Conservation (phyloP, 2,888 invertebrate species). For the Steinernema carpocapsae region DNA sequence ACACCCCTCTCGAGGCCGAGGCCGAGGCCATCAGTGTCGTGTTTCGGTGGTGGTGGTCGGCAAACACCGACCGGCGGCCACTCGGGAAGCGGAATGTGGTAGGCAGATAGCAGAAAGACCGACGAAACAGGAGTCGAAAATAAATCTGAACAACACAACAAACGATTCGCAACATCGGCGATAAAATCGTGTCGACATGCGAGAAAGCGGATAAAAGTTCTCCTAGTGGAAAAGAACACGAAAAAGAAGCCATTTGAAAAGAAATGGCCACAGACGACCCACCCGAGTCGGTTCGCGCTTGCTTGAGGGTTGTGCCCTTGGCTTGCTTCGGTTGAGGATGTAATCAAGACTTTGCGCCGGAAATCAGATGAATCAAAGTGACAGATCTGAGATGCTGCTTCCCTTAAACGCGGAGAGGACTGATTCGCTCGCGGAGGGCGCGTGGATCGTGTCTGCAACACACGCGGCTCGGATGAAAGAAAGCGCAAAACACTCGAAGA, state of each 20-base stretch:
- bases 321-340: background rate
- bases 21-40: constrained; percentile 33
- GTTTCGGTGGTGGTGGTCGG: constrained; percentile 3
- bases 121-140: no score
- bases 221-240: no score
- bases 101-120: no score
- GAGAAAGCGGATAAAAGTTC: background rate
- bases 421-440: background rate
- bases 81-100: background rate
- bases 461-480: background rate
- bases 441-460: no score
- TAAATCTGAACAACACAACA: constrained; percentile 30
- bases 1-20: background rate
- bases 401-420: background rate
- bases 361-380: constrained; percentile 33
- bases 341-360: constrained; percentile 27
- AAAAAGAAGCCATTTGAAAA: no score
- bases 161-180: background rate
- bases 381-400: background rate
- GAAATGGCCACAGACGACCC: no score
- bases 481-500: constrained; percentile 17
- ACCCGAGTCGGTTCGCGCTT: no score
- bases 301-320: background rate
- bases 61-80: constrained; percentile 6
- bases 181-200: background rate